phyloP scores from a whole-genome alignment of 2,888 invertebrate genomes.

The Sarcophaga caerulescens region DNA sequence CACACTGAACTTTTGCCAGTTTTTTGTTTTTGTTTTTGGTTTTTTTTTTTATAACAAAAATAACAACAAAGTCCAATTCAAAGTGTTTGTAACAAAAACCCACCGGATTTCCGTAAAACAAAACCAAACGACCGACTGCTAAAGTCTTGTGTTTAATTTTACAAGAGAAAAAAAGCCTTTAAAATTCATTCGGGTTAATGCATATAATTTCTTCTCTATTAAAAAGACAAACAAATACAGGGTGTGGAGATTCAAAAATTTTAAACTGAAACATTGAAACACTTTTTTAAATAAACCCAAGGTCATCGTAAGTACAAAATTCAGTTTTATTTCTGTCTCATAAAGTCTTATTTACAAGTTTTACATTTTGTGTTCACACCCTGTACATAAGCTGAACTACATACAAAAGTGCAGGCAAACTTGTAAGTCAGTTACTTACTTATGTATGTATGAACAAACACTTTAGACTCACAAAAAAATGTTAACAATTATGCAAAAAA shows the following conservation, averaged over 20 bases:
- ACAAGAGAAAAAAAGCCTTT: slow-evolving; percentile 24
- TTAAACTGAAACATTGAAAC: no score
- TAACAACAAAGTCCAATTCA: slow-evolving; percentile 26
- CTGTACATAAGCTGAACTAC: not conserved
- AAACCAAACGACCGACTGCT: slow-evolving; percentile 30
- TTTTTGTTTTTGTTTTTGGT: slow-evolving; percentile 15
- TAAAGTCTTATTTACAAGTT: not conserved
- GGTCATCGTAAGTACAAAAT: not conserved
- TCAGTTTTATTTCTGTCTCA: no score
- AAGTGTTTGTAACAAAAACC: slow-evolving; percentile 66
- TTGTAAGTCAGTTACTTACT: not conserved
- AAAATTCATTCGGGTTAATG: slow-evolving; percentile 54
- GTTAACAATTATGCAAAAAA: not conserved
- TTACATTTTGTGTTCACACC: not conserved
- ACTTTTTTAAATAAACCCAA: no score
- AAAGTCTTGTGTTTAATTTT: slow-evolving; percentile 37
- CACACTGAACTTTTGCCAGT: slow-evolving; percentile 25
- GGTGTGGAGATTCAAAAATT: slow-evolving; percentile 28
- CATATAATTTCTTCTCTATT: slow-evolving; percentile 47
- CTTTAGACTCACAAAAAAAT: not conserved
- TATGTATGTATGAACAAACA: not conserved
- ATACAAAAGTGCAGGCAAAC: not conserved
- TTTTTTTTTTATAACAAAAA: slow-evolving; percentile 32
- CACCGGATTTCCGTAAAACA: slow-evolving; percentile 67
- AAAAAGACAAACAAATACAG: slow-evolving; percentile 7